Evolutionary conservation across 2,113 vertebrate species (phyloP).

Genomic region (Potamarius usumacintae): DNA sequence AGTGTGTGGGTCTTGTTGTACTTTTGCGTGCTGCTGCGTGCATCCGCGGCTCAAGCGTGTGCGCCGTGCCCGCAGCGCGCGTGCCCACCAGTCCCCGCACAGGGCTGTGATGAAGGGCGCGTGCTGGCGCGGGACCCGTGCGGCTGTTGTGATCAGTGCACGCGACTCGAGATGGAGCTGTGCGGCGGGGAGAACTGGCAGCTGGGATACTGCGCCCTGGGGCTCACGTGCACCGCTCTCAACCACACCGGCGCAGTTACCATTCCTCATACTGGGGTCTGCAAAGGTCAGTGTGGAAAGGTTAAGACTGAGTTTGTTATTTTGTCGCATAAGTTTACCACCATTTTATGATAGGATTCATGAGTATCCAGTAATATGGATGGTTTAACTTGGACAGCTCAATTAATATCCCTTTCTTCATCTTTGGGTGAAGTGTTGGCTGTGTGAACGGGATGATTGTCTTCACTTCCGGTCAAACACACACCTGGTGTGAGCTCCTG

Average conservation of each 20-base stretch:
- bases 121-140: slow-evolving; percentile 70
- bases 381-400: not conserved
- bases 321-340: not conserved
- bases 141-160: slow-evolving; percentile 76
- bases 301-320: not conserved
- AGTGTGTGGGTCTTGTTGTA: slow-evolving; percentile 44
- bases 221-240: slow-evolving; percentile 71
- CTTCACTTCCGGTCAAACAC: not conserved
- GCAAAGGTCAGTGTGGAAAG: slow-evolving; percentile 69
- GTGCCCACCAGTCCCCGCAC: slow-evolving; percentile 61
- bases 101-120: slow-evolving; percentile 68
- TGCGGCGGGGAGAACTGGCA: slow-evolving; percentile 76
- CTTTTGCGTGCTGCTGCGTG: slow-evolving; percentile 63
- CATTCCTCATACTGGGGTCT: slow-evolving; percentile 70
- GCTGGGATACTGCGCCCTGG: slow-evolving; percentile 74
- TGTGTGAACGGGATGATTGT: not conserved
- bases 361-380: not conserved
- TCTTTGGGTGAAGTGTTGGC: not conserved
- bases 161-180: slow-evolving; percentile 73
- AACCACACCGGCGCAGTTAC: slow-evolving; percentile 63
- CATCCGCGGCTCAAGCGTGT: slow-evolving; percentile 65
- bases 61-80: slow-evolving; percentile 70
- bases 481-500: slow-evolving; percentile 4
- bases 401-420: not conserved
- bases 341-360: not conserved